Percentiles rank a stretch among this genome's conserved stretches.
Evolutionary conservation across 2,113 vertebrate genomes (phyloP).

Genomic region (Coptodon bakossiorum): DNA sequence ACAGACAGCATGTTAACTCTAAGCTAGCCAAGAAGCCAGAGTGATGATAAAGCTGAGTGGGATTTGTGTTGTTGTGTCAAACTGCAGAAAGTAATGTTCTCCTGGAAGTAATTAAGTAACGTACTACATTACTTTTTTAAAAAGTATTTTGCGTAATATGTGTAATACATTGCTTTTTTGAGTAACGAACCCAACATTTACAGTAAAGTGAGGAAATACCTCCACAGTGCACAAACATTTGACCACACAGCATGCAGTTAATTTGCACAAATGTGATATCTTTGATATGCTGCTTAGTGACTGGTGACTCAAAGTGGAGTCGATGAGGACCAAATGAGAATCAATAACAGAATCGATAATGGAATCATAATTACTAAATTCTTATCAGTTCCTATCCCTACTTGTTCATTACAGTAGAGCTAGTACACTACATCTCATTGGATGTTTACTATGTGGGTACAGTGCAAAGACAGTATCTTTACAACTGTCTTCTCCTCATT

Average conservation of each 20-base stretch:
- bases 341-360: not conserved
- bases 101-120: not conserved
- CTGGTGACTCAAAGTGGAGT: rapidly evolving
- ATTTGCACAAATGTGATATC: not conserved
- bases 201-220: not conserved
- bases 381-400: not conserved
- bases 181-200: not conserved
- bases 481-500: not conserved
- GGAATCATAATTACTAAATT: not conserved
- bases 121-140: not conserved
- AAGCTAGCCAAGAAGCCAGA: not conserved
- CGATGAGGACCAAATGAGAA: not conserved
- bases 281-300: not conserved
- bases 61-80: not conserved
- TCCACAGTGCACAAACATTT: not conserved
- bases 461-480: not conserved
- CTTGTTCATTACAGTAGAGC: not conserved
- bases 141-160: not conserved
- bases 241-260: not conserved
- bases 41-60: not conserved
- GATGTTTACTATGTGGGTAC: not conserved
- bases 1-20: not conserved
- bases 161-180: not conserved
- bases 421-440: not conserved
- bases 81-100: not conserved